A percentile compares a stretch with the other conserved stretches of the same genome.
phyloP scores from a whole-genome alignment of 2,797 vertebrate genomes.

The Florisuga fusca region DNA sequence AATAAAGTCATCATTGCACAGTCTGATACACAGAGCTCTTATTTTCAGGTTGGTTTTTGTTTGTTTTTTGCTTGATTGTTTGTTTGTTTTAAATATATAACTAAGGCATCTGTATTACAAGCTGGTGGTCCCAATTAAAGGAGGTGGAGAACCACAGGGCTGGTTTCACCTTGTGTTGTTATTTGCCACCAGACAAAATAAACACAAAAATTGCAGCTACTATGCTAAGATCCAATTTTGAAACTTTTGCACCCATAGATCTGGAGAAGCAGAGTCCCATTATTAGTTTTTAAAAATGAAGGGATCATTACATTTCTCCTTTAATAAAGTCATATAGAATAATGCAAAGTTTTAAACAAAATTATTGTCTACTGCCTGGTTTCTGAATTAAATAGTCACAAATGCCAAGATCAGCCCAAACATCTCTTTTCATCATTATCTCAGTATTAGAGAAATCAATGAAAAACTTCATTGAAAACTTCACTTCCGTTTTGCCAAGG shows the following conservation, averaged over 20 bases:
- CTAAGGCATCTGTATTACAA: neutral
- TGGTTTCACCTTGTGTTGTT: neutral
- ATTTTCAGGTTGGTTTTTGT: neutral
- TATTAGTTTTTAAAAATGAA: neutral
- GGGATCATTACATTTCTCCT: neutral
- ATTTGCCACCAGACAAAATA: neutral
- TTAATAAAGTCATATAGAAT: neutral
- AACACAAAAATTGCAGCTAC: neutral
- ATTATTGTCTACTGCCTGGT: neutral
- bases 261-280: neutral
- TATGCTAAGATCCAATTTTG: neutral
- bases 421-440: neutral
- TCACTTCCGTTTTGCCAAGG: neutral
- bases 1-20: slow-evolving; percentile 29
- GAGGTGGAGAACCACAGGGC: neutral
- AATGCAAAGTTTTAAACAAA: neutral
- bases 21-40: neutral
- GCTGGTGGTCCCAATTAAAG: neutral
- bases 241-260: neutral
- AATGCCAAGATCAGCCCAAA: neutral
- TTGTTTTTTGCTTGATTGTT: too few species aligned
- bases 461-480: neutral
- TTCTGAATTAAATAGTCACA: neutral
- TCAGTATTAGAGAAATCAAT: neutral
- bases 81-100: neutral